Evolutionary conservation across 2,113 vertebrate species (phyloP), one percentile per base, ranked within the genome.

Genomic region (Candoia aspera): DNA sequence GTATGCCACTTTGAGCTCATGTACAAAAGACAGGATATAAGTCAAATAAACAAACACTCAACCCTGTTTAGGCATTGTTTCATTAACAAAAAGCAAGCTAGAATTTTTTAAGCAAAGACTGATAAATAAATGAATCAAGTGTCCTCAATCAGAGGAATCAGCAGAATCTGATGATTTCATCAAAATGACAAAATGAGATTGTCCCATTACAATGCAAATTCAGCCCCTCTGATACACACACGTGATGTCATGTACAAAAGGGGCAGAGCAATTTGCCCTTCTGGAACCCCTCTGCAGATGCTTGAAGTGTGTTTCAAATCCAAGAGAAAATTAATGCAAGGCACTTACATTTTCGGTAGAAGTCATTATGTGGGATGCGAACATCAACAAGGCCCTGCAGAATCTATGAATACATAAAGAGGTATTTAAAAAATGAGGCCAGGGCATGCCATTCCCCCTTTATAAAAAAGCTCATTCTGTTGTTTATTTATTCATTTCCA

Each of bases 361-460:
- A 99, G 86, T 95, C 97, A 26, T 99, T 99, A 95, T 99, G 98
- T 11, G 98, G 98, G 88, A 99, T 97, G 86, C 99, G 98, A 94
- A 99, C 98, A 0, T 98, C 98, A 0, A 99, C 98, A 0, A 99
- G 97, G 64, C 99, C 99, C 83, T 98, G 98, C 92, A 99, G 97
- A 84, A 99, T 97, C 99, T 99, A 95, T 26, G 62, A 95, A 95
- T 42, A 94, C 93, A 97, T 0, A 93, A 93, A 5, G 24, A 42
- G 15, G 6, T 54, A 92, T 96, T 96, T 53, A 96, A 94, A 91
- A 64, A 37, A 60, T 60, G 23, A 57, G 21, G 68, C 33, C 19
- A 87, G 21, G 68, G 9, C 42, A 37, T 12, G 11, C 3, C 29
- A 4, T 37, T 58, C 24, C 26, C 12, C 6, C 49, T 85, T 53